Base-by-base conservation (phyloP, 1,140 invertebrate species). In the Centruroides sculpturatus region DNA sequence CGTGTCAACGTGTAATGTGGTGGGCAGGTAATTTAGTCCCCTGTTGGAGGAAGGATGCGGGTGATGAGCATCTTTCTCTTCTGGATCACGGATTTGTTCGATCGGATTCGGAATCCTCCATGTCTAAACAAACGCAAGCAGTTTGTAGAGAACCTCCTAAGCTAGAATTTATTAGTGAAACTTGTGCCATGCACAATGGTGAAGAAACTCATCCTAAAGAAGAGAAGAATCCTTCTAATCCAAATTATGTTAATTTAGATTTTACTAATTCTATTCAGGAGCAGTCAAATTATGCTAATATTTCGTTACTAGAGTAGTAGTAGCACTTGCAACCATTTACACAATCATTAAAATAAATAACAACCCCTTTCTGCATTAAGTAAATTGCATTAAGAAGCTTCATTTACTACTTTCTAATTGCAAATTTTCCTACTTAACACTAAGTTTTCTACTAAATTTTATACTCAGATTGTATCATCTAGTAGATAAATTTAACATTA, bases 261-360 rank as follows among this genome's bases (percentile, higher is more conserved):
- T 53, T 53, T 36, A 36, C 51, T 36, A 36, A 53, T 41, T 41
- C 41, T 41, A 8, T 5, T 6, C 41, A 41, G 8, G 41, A 41
- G 5, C 11, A 57, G 7, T 36, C 35, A n/a, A 65, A 69, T 54
- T 71, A 71, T 55, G 69, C 68, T 34, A 71, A 71, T 52, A 23
- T 23, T 23, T 23, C 23, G 23, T 23, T 23, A 23, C 23, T 23
- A 23, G 23, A 23, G 23, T 23, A 23, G 23, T 23, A 23, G 23
- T 23, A 23, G 23, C 23, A 41, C 41, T 8, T 8, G 41, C 41
- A 41, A 41, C 41, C 41, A 41, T 41, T 41, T 41, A 41, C 41
- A 41, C 41, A 41, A 23, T 41, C 41, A 41, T 41, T 41, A 41
- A 41, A 41, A 41, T 41, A 41, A 41, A 41, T 41, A 6, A 23